Percentiles rank a stretch among this genome's conserved stretches.
phyloP scores from a whole-genome alignment of 2,888 invertebrate species.

The Hemithea aestivaria region DNA sequence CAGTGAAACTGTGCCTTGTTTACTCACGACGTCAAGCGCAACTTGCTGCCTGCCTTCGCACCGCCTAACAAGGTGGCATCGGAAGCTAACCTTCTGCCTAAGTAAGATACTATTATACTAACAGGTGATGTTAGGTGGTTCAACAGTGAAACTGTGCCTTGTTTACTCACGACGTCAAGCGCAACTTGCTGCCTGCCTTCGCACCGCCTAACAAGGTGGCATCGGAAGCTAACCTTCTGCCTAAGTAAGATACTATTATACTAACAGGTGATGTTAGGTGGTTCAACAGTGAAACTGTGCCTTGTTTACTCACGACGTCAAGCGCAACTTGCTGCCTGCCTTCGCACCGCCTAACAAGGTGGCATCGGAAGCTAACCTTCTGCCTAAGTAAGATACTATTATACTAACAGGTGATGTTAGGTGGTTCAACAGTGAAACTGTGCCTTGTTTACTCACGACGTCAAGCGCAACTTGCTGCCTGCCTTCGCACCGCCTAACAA shows the following conservation, averaged over 20 bases:
- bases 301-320: constrained; percentile 93
- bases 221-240: constrained; percentile 47
- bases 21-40: constrained; percentile 90
- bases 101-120: constrained; percentile 44
- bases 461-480: constrained; percentile 90
- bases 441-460: constrained; percentile 93
- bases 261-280: constrained; percentile 82
- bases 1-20: constrained; percentile 92
- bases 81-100: constrained; percentile 50
- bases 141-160: constrained; percentile 92
- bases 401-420: constrained; percentile 78
- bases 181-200: constrained; percentile 93
- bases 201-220: constrained; percentile 65
- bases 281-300: constrained; percentile 92
- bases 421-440: constrained; percentile 92
- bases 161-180: constrained; percentile 90
- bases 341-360: constrained; percentile 80
- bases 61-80: constrained; percentile 54
- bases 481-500: constrained; percentile 83
- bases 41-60: constrained; percentile 91
- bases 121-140: constrained; percentile 87
- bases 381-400: constrained; percentile 62
- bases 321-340: constrained; percentile 90
- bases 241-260: constrained; percentile 53
- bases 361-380: constrained; percentile 45